These are phyloP conservation scores for Drosophila phalerata DNA, from an alignment of 2,888 invertebrate genomes.

Conservation along the genomic window DNA sequence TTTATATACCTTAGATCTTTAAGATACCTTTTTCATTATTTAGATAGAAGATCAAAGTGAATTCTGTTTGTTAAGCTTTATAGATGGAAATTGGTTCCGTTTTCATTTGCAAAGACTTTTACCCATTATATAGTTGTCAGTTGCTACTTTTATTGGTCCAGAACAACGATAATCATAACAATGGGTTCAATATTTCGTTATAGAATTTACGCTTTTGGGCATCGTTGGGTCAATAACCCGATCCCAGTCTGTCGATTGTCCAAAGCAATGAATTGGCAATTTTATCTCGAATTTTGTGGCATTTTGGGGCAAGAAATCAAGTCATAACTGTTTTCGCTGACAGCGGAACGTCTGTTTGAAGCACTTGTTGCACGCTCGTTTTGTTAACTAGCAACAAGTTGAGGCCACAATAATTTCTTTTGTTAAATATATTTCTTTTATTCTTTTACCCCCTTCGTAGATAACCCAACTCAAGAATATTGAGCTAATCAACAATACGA, in stretches of 20 bases:
- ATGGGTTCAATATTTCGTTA: slow-evolving; percentile 33
- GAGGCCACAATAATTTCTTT: slow-evolving; percentile 7
- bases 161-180: slow-evolving; percentile 50
- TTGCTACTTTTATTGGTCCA: slow-evolving; percentile 1
- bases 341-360: slow-evolving; percentile 32
- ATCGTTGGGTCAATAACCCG: slow-evolving; percentile 43
- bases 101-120: slow-evolving; percentile 10
- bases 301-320: slow-evolving; percentile 65
- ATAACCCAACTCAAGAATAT: slow-evolving; percentile 87
- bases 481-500: slow-evolving; percentile 85
- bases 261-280: slow-evolving; percentile 69
- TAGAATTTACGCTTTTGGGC: slow-evolving; percentile 24
- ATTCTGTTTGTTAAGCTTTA: background rate
- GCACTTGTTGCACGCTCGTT: slow-evolving; percentile 50
- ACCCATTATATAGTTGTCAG: background rate
- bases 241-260: slow-evolving; percentile 41
- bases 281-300: slow-evolving; percentile 32
- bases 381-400: slow-evolving; percentile 30
- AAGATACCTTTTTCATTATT: background rate
- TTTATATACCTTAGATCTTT: background rate
- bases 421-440: slow-evolving; percentile 27
- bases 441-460: slow-evolving; percentile 73
- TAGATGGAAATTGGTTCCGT: slow-evolving; percentile 20
- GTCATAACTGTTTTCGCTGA: slow-evolving; percentile 65
- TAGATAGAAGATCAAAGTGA: background rate